A percentile compares a stretch with the other conserved stretches of the same genome.
Conservation (phyloP, 30 jellyfish, hydroid and myxozoan species). For the Pseudorhiza aurosa region DNA sequence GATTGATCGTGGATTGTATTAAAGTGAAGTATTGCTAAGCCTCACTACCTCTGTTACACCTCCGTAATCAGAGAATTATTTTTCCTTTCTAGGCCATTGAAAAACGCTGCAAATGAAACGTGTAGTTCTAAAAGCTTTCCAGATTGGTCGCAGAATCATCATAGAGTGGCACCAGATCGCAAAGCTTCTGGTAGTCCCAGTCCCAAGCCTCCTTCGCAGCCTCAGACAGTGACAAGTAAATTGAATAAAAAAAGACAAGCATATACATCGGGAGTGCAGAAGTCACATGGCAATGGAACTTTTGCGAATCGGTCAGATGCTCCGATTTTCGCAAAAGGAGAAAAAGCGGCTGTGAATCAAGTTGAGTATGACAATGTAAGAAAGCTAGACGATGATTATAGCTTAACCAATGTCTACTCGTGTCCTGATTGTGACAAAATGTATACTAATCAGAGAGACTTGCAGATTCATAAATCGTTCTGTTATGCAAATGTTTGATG, state of each 20-base stretch:
- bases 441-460: constrained; percentile 60
- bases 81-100: too few species aligned
- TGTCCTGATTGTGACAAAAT: constrained; percentile 93
- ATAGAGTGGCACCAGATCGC: too few species aligned
- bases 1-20: too few species aligned
- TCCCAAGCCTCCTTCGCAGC: constrained; percentile 90
- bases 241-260: constrained; percentile 68
- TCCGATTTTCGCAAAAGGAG: neutral
- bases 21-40: too few species aligned
- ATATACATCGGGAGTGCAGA: constrained; percentile 31
- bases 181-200: too few species aligned
- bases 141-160: too few species aligned
- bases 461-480: constrained; percentile 81
- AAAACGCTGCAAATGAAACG: too few species aligned
- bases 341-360: neutral
- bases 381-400: neutral
- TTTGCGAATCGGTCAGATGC: constrained; percentile 21
- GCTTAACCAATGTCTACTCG: constrained; percentile 24
- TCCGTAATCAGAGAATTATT: too few species aligned
- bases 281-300: constrained; percentile 16
- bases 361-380: neutral
- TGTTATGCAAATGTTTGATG: constrained; percentile 73
- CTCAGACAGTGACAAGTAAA: constrained; percentile 67
- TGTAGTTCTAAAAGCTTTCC: too few species aligned
- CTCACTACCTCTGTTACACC: too few species aligned